Percentiles rank a stretch among this genome's conserved stretches.
Conservation (phyloP, 53 echinoderm and acorn worm species). For the Paracentrotus lividus region DNA sequence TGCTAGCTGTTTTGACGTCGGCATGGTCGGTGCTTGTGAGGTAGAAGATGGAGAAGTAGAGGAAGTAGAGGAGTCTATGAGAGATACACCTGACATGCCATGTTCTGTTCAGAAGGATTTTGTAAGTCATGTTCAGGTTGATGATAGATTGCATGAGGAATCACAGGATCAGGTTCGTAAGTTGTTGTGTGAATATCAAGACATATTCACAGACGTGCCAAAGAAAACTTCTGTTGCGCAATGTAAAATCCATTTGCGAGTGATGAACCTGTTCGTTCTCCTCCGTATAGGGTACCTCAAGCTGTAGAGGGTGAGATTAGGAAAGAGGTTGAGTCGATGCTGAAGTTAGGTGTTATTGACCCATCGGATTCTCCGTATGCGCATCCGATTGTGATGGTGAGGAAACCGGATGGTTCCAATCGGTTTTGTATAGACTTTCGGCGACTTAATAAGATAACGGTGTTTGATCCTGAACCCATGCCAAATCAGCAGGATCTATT, state of each 20-base stretch:
- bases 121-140: background rate
- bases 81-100: conserved; percentile 27
- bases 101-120: background rate
- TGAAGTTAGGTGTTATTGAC: background rate
- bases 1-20: background rate
- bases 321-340: no score
- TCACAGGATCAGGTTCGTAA: background rate
- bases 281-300: background rate
- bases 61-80: background rate
- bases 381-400: background rate
- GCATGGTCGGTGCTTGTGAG: background rate
- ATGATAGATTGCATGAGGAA: background rate
- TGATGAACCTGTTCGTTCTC: background rate
- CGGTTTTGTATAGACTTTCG: background rate
- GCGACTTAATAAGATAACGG: background rate
- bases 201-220: conserved; percentile 73
- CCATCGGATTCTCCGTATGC: background rate
- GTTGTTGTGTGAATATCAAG: no score
- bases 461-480: no score
- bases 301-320: background rate
- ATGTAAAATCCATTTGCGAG: conserved; percentile 37
- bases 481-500: no score
- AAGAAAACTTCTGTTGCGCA: conserved; percentile 69
- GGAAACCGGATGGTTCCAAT: background rate
- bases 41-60: background rate